Percentiles rank a stretch among this genome's conserved stretches.
Evolutionary conservation across 1,140 invertebrate species (phyloP).

Genomic region (Heliconius eleuchia): DNA sequence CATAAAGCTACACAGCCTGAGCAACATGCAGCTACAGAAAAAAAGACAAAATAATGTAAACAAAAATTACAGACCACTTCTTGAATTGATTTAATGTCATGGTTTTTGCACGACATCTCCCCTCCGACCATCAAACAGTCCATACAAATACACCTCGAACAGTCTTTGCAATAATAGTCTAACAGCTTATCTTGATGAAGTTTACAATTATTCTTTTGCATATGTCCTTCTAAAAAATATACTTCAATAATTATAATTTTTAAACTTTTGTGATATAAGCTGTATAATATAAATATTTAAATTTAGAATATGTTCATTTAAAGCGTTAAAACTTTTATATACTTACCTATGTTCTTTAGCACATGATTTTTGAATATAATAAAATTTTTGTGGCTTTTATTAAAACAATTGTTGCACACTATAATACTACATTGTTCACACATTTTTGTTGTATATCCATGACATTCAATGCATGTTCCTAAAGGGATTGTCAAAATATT

Average conservation of each 20-base stretch:
- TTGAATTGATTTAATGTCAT: conserved; percentile 60
- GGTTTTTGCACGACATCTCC: conserved; percentile 70
- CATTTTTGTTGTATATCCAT: conserved; percentile 57
- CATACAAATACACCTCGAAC: conserved; percentile 67
- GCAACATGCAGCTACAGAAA: too few relatives aligned
- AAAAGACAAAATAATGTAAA: too few relatives aligned
- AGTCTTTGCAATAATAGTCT: conserved; percentile 74
- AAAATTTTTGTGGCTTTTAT: conserved; percentile 70
- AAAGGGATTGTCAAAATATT: conserved; percentile 24
- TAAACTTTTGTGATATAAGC: background rate
- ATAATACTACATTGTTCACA: conserved; percentile 66
- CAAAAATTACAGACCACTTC: conserved; percentile 59
- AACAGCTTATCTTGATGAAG: conserved; percentile 59
- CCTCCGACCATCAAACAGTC: conserved; percentile 71
- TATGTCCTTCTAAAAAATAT: conserved; percentile 46
- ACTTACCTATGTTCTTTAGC: conserved; percentile 57
- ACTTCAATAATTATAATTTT: background rate
- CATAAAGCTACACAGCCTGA: too few relatives aligned
- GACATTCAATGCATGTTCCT: conserved; percentile 67
- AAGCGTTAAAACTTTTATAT: background rate
- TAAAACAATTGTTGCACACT: conserved; percentile 66
- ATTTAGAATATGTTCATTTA: background rate
- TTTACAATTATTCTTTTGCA: conserved; percentile 51
- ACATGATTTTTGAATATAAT: conserved; percentile 67
- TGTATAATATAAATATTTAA: background rate